These are phyloP conservation scores for Idris sp. DNA, from an alignment of 1,140 invertebrate genomes.

Conservation along the genomic window DNA sequence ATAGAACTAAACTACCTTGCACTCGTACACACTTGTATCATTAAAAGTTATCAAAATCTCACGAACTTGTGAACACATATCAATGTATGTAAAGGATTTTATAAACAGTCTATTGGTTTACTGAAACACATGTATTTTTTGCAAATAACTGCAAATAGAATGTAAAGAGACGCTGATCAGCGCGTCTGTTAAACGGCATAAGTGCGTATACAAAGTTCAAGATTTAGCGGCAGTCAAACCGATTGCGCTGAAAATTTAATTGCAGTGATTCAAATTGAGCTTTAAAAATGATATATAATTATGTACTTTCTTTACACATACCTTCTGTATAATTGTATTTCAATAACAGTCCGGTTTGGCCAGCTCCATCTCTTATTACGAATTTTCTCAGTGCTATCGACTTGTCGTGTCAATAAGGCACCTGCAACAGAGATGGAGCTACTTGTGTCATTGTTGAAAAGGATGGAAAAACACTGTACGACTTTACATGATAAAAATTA, in stretches of 20 bases:
- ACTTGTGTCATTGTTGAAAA: conserved; percentile 10
- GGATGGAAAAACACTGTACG: no score
- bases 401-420: conserved; percentile 32
- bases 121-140: conserved; percentile 38
- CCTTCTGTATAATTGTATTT: conserved; percentile 47
- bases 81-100: no score
- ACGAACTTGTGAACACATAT: no score
- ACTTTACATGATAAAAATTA: no score
- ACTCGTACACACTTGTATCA: no score
- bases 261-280: no score
- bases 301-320: conserved; percentile 24
- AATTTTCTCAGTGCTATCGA: conserved; percentile 48
- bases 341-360: conserved; percentile 51
- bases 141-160: conserved; percentile 14
- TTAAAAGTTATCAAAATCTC: no score
- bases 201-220: neutral
- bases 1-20: no score
- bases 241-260: no score
- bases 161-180: conserved; percentile 28
- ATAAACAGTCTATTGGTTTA: no score
- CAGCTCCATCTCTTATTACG: conserved; percentile 59
- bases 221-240: no score
- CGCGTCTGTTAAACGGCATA: conserved; percentile 30
- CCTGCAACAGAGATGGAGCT: conserved; percentile 44
- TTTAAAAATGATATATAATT: no score